Evolutionary conservation across 2,113 vertebrate genomes (phyloP), one percentile per base, ranked within the genome.

Genomic region (Rhabdornis inornatus): DNA sequence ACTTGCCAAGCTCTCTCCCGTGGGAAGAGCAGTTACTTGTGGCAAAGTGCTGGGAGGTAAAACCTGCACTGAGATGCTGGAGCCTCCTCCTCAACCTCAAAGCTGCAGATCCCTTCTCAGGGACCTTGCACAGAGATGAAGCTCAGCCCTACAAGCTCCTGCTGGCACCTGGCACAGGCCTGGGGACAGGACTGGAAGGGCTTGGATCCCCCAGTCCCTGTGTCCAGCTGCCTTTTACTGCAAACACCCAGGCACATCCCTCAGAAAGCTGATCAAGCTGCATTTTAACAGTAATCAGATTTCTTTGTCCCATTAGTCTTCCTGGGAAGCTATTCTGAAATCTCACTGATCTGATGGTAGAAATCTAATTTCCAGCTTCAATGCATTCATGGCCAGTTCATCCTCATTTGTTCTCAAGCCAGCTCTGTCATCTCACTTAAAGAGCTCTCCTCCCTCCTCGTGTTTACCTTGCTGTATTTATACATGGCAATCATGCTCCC

Each of bases 331-430:
- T 53, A 45, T 93, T 93, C 90, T 92, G 93, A 88, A 93, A 72
- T 77, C 90, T 90, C 74, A 37, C 88, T 65, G 88, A 80, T 93
- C 85, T 96, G 88, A 89, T 90, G 79, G 44, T 83, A 72, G 92
- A 94, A 96, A 94, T 93, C 66, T 93, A 74, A 94, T 94, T 96
- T 94, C 90, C 94, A 96, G 94, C 96, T 74, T 85, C 4, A 5
- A 49, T 83, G 95, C 78, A 83, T 90, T 88, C 84, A 25, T 50
- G 82, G 82, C 94, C 92, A 88, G 90, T 94, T 90, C 95, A 83
- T 92, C 88, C 94, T 83, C 94, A 88, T 95, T 92, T 94, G 90
- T 93, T 93, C 79, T 69, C 9, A 28, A 85, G 95, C 96, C 96
- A 96, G 59, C 56, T 85, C 94, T 92, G 92, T 78, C 90, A 92